Conservation (phyloP, 2,888 invertebrate species). For the Watsonalla binaria region DNA sequence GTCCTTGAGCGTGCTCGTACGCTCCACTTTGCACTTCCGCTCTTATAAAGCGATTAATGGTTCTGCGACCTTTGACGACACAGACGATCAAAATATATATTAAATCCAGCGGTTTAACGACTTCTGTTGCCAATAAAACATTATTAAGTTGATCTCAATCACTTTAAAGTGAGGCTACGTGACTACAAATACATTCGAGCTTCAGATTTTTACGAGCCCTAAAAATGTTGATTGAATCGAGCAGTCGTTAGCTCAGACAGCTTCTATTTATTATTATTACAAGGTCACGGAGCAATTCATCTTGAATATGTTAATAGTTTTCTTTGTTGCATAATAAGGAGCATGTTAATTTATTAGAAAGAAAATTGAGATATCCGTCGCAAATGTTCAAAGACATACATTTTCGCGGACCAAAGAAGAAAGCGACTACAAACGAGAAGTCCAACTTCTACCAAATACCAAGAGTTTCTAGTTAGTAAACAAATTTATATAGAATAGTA, state of each 20-base stretch:
- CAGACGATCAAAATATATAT: slow-evolving; percentile 54
- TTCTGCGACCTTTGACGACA: slow-evolving; percentile 54
- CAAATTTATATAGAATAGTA: slow-evolving; percentile 2
- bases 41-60: slow-evolving; percentile 71
- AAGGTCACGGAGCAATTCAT: slow-evolving; percentile 3
- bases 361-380: no score
- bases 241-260: background rate
- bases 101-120: slow-evolving; percentile 51
- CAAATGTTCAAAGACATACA: no score
- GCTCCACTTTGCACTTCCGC: slow-evolving; percentile 67
- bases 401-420: no score
- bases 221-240: background rate
- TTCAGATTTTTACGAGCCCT: background rate
- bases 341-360: no score
- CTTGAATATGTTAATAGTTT: background rate
- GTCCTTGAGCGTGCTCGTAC: slow-evolving; percentile 57
- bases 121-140: slow-evolving; percentile 20
- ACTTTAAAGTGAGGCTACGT: slow-evolving; percentile 14
- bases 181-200: slow-evolving; percentile 7
- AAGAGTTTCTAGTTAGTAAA: no score
- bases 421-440: no score
- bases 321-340: no score
- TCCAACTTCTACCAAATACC: no score
- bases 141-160: slow-evolving; percentile 15
- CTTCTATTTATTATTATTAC: background rate